Evolutionary conservation across 2,797 vertebrate genomes (phyloP).

Genomic region (Mycteria americana): DNA sequence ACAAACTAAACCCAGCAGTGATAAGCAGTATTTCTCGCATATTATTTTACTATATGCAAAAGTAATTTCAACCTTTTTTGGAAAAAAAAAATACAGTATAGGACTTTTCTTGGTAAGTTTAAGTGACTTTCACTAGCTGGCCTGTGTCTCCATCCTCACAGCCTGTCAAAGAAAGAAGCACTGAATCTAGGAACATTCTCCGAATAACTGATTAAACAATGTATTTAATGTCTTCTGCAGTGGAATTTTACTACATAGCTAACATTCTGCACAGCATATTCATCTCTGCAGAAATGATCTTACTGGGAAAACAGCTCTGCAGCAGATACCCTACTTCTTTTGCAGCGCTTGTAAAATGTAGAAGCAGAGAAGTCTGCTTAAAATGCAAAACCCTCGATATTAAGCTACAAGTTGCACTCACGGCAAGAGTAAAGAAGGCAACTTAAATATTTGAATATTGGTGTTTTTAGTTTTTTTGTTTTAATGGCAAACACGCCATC

Average conservation of each 20-base stretch:
- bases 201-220: slow-evolving; percentile 61
- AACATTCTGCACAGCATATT: slow-evolving; percentile 25
- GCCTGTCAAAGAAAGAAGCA: neutral
- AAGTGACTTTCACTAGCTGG: neutral
- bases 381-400: neutral
- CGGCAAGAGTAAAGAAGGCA: neutral
- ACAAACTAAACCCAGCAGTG: neutral
- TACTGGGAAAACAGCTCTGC: neutral
- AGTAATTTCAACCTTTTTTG: neutral
- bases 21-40: neutral
- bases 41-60: neutral
- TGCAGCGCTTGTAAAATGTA: neutral
- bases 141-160: neutral
- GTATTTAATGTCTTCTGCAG: slow-evolving; percentile 48
- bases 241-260: slow-evolving; percentile 53
- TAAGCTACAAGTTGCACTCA: neutral
- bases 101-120: neutral
- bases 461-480: neutral
- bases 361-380: neutral
- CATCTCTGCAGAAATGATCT: slow-evolving; percentile 6
- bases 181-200: slow-evolving; percentile 55
- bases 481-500: slow-evolving; percentile 68
- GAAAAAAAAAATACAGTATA: neutral
- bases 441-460: neutral
- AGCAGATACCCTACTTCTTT: neutral